phyloP scores from a whole-genome alignment of 2,113 vertebrate species.

The Atherinomorus stipes region DNA sequence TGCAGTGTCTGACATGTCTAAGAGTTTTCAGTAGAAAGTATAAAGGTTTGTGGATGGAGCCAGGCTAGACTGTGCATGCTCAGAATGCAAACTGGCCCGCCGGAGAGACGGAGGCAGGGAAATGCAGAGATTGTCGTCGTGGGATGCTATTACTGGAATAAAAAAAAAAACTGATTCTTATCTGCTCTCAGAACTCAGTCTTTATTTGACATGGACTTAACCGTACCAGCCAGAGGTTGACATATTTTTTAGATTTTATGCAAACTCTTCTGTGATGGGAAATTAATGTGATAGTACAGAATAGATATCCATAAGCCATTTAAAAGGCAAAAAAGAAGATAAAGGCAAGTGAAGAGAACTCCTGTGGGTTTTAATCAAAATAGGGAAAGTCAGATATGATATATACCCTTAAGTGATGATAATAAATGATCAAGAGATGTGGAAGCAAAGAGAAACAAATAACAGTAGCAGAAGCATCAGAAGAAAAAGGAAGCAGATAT shows the following conservation, averaged over 20 bases:
- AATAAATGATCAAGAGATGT: constrained; percentile 9
- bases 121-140: background rate
- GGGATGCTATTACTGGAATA: background rate
- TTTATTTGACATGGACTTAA: background rate
- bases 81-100: constrained; percentile 45
- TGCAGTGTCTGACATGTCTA: constrained; percentile 41
- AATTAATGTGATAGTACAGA: background rate
- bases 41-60: constrained; percentile 27
- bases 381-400: background rate
- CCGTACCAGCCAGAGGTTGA: rapidly evolving
- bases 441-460: background rate
- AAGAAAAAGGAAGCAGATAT: constrained; percentile 1
- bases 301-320: background rate
- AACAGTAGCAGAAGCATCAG: background rate
- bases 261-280: background rate
- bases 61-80: constrained; percentile 50
- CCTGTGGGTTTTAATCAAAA: background rate
- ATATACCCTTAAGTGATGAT: background rate
- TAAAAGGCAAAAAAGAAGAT: background rate
- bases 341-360: background rate
- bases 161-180: background rate
- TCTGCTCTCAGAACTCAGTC: background rate
- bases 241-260: background rate
- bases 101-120: background rate
- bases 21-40: constrained; percentile 10